A percentile compares a stretch with the other conserved stretches of the same genome.
Evolutionary conservation across 2,888 invertebrate genomes (phyloP).

Genomic region (Aporophyla nigra): DNA sequence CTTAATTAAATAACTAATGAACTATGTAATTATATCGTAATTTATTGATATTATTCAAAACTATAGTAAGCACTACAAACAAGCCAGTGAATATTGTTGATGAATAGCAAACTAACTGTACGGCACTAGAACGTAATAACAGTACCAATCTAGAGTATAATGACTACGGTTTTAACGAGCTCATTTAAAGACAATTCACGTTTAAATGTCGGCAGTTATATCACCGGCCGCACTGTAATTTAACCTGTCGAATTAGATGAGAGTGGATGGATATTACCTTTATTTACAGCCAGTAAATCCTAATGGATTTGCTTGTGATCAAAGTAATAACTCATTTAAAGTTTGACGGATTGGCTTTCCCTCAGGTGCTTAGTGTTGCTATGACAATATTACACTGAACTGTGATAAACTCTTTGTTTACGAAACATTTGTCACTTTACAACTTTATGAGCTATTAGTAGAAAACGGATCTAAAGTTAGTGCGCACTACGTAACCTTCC

Average conservation of each 20-base stretch:
- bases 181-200: constrained; percentile 18
- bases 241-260: constrained; percentile 40
- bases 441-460: not conserved
- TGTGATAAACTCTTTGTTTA: not conserved
- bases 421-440: constrained; percentile 12
- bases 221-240: constrained; percentile 4
- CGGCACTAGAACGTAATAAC: constrained; percentile 3
- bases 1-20: not conserved
- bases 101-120: not conserved
- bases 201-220: constrained; percentile 17
- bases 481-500: not conserved
- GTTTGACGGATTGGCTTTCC: constrained; percentile 33
- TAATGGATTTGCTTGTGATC: constrained; percentile 51
- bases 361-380: not conserved
- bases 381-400: not conserved
- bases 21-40: not conserved
- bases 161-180: constrained; percentile 24
- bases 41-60: not conserved
- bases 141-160: constrained; percentile 27
- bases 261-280: constrained; percentile 25
- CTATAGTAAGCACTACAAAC: not conserved
- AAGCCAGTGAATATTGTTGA: not conserved
- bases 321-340: constrained; percentile 48
- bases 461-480: constrained; percentile 1
- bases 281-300: constrained; percentile 46